Evolutionary conservation across 2,113 vertebrate species (phyloP), one percentile per base, ranked within the genome.

Genomic region (Hypocryptadius cinnamomeus): DNA sequence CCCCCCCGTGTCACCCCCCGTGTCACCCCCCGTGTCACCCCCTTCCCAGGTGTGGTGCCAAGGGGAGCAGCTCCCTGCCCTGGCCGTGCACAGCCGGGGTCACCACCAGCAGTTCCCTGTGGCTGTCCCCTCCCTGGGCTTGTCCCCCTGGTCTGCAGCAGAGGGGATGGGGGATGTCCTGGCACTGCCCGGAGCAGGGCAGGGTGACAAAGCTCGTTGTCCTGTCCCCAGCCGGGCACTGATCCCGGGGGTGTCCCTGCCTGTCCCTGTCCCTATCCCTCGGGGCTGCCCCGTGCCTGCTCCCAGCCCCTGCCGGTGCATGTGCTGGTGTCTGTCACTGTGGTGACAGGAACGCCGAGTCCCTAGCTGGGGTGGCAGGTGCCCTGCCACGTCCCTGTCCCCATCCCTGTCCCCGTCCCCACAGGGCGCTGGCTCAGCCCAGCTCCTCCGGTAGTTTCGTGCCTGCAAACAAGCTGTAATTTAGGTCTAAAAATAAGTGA

Each of bases 401-500:
- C 54, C 5, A 4, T 59, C 37, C 39, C 51, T 5, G 1, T 31
- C 13, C 27, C 63, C 30, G 10, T 59, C 57, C 57, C 35, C 5
- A 1, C 11, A 8, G 79, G 87, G 51, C 0, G 8, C 84, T 61
- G 86, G 11, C 79, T 57, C 68, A 2, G 23, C 68, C 47, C 22
- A 0, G 65, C 87, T 78, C 51, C 85, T 27, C 81, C 1, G 9
- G 13, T 0, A 3, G 70, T 45, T 90, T 54, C 4, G 5, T 17
- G 50, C 85, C 71, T 63, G 56, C 68, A 37, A 15, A 30, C 48
- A 48, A 83, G 87, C 90, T 80, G 92, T 84, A 90, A 92, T 96
- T 95, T 91, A 37, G 30, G 18, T 25, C 89, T 96, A 95, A 95
- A 96, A 95, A 93, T 94, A 95, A 63, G 27, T 5, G 8, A 56